Evolutionary conservation across 2,113 vertebrate species (phyloP), one percentile per base, ranked within the genome.

Genomic region (Heliornis fulica): DNA sequence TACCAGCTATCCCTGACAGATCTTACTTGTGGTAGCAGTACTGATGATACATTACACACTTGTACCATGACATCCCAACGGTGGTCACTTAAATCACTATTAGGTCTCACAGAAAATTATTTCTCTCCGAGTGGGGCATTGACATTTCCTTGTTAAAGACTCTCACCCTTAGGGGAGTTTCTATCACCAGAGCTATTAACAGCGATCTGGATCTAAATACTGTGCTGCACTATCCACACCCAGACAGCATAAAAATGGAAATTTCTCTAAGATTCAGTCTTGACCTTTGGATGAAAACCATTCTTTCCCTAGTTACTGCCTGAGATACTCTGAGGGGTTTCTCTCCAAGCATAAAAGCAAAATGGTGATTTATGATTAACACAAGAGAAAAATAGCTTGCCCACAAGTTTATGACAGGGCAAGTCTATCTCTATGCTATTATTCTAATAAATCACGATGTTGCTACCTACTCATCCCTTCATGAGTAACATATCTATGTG

Each of bases 71-170:
- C 48, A 29, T 87, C 48, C 34, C 75, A 81, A 32, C 2, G 4
- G 23, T 56, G 36, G 87, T 34, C 87, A 74, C 89, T 95, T 96
- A 96, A 95, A 96, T 91, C 83, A 81, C 86, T 92, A 54, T 79
- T 79, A 91, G 65, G 92, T 81, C 26, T 89, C 68, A 64, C 9
- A 76, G 77, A 74, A 97, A 95, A 95, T 96, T 56, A 92, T 84
- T 96, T 85, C 78, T 92, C 29, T 95, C 90, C 38, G 72, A 96
- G 86, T 70, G 54, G 69, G 61, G 26, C 81, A 95, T 34, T 98
- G 97, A 96, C 91, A 97, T 97, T 97, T 97, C 64, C 77, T 85
- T 97, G 86, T 94, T 97, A 97, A 96, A 97, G 87, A 41, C 54
- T 93, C 40, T 86, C 20, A 96, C 94, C 91, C 87, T 94, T 75